Percentiles rank a stretch among this genome's conserved stretches.
Conservation (phyloP, 2,888 invertebrate genomes). For the Hypomecis punctinalis region DNA sequence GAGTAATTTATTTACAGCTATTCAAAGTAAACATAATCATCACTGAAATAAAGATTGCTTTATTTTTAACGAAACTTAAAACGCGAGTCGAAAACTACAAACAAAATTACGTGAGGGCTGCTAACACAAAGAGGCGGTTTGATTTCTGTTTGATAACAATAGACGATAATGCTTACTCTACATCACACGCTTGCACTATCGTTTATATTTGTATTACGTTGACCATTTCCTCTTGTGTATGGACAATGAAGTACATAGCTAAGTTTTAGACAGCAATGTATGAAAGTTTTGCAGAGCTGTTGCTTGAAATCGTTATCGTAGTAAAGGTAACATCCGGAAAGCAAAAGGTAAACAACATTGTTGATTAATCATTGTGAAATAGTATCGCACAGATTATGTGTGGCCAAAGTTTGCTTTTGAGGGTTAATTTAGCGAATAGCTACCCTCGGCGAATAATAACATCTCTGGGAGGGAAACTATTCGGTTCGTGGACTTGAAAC, state of each 20-base stretch:
- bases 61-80: constrained; percentile 33
- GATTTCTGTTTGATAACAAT: constrained; percentile 73
- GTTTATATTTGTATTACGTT: not conserved
- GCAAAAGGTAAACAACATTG: constrained; percentile 69
- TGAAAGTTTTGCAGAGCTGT: not conserved
- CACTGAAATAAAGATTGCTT: constrained; percentile 14
- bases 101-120: constrained; percentile 56
- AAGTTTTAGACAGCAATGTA: constrained; percentile 19
- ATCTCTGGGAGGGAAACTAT: constrained; percentile 7
- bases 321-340: constrained; percentile 53
- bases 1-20: not conserved
- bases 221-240: constrained; percentile 18
- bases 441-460: constrained; percentile 23
- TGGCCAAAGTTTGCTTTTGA: constrained; percentile 32
- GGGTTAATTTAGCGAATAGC: constrained; percentile 32
- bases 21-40: not conserved
- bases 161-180: constrained; percentile 54
- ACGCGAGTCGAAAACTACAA: constrained; percentile 49
- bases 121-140: constrained; percentile 71
- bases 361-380: constrained; percentile 76
- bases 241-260: not conserved
- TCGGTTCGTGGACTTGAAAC: constrained; percentile 6
- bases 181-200: constrained; percentile 18
- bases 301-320: constrained; percentile 18
- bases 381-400: constrained; percentile 36